Percentiles rank a stretch among this genome's conserved stretches.
Conservation (phyloP, 2,888 invertebrate genomes). For the Netelia fuscicornis region DNA sequence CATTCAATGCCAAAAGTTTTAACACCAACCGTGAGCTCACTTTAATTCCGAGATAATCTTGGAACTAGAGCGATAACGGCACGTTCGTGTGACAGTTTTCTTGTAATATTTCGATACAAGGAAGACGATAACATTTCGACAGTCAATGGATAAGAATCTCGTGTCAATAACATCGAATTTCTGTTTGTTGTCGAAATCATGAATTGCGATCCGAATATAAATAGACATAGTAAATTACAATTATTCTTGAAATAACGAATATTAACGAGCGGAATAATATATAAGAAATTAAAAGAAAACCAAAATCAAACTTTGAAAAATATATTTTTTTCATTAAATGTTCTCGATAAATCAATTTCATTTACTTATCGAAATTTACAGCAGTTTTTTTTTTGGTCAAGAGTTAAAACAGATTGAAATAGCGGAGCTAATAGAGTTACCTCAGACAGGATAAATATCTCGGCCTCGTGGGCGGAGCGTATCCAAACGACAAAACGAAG, state of each 20-base stretch:
- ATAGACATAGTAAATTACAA: constrained; percentile 31
- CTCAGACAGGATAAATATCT: constrained; percentile 35
- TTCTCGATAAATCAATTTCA: background rate
- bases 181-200: constrained; percentile 32
- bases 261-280: constrained; percentile 32
- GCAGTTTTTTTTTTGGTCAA: background rate
- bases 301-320: background rate
- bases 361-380: too few species aligned
- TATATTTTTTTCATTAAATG: background rate
- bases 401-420: constrained; percentile 19
- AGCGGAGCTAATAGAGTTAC: constrained; percentile 26
- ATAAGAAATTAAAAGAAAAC: constrained; percentile 11
- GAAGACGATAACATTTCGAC: constrained; percentile 41
- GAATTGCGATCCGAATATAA: constrained; percentile 38
- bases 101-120: constrained; percentile 9
- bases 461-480: constrained; percentile 61
- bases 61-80: too few species aligned
- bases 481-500: constrained; percentile 55
- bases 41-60: too few species aligned
- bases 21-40: too few species aligned
- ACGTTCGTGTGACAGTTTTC: too few species aligned
- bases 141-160: constrained; percentile 53
- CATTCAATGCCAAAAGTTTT: too few species aligned
- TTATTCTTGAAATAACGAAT: constrained; percentile 1
- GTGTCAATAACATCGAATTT: constrained; percentile 32